Evolutionary conservation across 1,140 invertebrate genomes (phyloP).

Genomic region (Drosophila asahinai): DNA sequence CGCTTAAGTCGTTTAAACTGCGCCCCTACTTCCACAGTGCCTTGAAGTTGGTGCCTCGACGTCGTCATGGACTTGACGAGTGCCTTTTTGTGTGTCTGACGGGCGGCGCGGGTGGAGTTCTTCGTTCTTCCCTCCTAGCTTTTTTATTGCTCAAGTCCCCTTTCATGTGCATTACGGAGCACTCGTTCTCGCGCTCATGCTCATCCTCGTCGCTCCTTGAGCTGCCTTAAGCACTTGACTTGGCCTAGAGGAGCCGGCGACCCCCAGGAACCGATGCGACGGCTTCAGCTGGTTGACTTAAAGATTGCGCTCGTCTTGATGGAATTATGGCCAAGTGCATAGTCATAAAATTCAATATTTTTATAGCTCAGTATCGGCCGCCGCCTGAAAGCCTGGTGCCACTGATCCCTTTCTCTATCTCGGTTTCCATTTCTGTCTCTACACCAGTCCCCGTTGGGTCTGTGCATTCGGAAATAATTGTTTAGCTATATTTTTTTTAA

Average conservation of each 20-base stretch:
- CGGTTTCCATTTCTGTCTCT: slow-evolving; percentile 1
- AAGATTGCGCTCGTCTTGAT: slow-evolving; percentile 70
- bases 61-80: slow-evolving; percentile 70
- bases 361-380: slow-evolving; percentile 57
- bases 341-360: slow-evolving; percentile 82
- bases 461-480: slow-evolving; percentile 52
- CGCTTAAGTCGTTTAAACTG: slow-evolving; percentile 82
- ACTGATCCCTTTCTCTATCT: slow-evolving; percentile 1
- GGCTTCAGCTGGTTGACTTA: slow-evolving; percentile 62
- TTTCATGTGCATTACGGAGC: slow-evolving; percentile 80
- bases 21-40: slow-evolving; percentile 29
- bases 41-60: slow-evolving; percentile 19
- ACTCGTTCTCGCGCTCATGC: slow-evolving; percentile 45
- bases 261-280: slow-evolving; percentile 21
- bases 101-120: slow-evolving; percentile 34
- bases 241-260: slow-evolving; percentile 55
- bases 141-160: slow-evolving; percentile 62
- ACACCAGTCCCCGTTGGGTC: neutral
- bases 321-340: slow-evolving; percentile 79
- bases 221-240: slow-evolving; percentile 82
- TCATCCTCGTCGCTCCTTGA: slow-evolving; percentile 61
- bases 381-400: slow-evolving; percentile 47
- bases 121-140: slow-evolving; percentile 13
- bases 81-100: slow-evolving; percentile 81
- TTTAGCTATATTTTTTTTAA: slow-evolving; percentile 61